Conservation (phyloP, 1,140 invertebrate species). For the Trichonephila inaurata region DNA sequence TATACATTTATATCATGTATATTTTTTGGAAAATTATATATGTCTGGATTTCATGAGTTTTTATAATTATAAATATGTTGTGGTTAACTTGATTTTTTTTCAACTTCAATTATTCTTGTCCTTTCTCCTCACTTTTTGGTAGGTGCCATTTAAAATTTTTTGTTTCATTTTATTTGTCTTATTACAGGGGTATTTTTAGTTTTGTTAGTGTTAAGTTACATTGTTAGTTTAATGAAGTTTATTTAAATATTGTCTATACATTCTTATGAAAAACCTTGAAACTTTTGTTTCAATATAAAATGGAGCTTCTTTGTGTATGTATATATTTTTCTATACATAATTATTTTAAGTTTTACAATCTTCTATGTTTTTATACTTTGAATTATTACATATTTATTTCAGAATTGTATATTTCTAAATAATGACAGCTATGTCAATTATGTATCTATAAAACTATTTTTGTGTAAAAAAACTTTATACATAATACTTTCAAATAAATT, state of each 20-base stretch:
- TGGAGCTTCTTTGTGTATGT: conserved; percentile 25
- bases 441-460: background rate
- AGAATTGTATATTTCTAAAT: conserved; percentile 28
- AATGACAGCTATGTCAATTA: background rate
- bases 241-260: background rate
- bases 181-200: conserved; percentile 7
- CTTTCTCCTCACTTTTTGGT: background rate
- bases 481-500: background rate
- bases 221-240: conserved; percentile 21
- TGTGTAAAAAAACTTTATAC: background rate
- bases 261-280: conserved; percentile 1
- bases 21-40: too few relatives aligned
- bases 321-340: conserved; percentile 5
- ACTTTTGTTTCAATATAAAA: conserved; percentile 17
- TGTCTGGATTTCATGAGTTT: too few relatives aligned
- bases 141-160: background rate
- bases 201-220: background rate
- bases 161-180: background rate
- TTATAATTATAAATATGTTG: too few relatives aligned
- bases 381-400: conserved; percentile 10
- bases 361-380: conserved; percentile 19
- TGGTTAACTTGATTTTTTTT: too few relatives aligned
- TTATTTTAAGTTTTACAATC: conserved; percentile 10
- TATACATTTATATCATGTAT: too few relatives aligned
- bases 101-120: too few relatives aligned